Base-by-base conservation (phyloP, 2,113 vertebrate species). In the Myotis lucifugus region DNA sequence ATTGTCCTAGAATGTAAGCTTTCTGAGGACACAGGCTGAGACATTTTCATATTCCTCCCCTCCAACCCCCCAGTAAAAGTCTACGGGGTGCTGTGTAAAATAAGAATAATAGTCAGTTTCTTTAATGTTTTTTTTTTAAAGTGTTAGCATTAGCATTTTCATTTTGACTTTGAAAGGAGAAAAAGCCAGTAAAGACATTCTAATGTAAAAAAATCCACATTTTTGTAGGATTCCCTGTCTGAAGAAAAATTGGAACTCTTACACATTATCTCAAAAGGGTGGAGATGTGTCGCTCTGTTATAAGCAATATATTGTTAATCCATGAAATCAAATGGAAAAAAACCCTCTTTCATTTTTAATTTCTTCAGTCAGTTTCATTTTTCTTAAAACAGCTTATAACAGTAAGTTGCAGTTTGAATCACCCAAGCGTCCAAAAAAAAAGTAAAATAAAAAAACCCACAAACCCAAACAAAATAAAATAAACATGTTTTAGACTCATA, bases 311-410 rank as follows among this genome's bases (percentile, higher is more conserved):
- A 70, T 77, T 15, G 21, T 4, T 74, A 52, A 52, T 27, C 19
- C 21, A 37, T 77, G 13, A 92, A 66, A 70, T 93, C 50, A 81
- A 27, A 61, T 29, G 27, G 83, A 61, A 81, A 34, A 13, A 66
- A 66, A 15, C 25, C 3, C 3, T 46, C 3, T 46, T 85, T 27
- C 46, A 18, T 23, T 54, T 23, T 94, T 91, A 73, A 64, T 88
- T 93, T 94, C 61, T 91, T 27, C 66, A 90, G 42, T 81, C 19
- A n/a, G 54, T 76, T 73, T 67, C 32, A 76, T 67, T 93, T 94
- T 92, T 67, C 64, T 73, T 79, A 85, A 87, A 91, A 82, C 12
- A 91, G 13, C 76, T 93, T 64, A 96, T 78, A 70, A 70, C 34
- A 78, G 34, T 78, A 85, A 88, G 66, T 74, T 85, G 19, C 25